These are phyloP conservation scores for Amblyteles armatorius DNA, from an alignment of 2,888 invertebrate species.

Conservation along the genomic window DNA sequence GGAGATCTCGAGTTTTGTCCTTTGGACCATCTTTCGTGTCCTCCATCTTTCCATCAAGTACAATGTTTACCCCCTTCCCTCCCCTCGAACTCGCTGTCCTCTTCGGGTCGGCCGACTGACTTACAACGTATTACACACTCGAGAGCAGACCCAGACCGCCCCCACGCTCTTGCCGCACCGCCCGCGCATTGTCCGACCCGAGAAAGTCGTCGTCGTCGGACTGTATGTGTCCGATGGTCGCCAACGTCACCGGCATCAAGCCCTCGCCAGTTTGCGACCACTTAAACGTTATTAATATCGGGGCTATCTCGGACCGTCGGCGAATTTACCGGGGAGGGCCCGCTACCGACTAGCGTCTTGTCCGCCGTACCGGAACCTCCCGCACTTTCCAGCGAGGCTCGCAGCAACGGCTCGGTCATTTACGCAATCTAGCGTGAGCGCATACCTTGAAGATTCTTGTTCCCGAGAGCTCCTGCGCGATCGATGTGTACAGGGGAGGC, in stretches of 20 bases:
- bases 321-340: conserved; percentile 36
- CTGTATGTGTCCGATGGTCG: background rate
- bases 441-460: background rate
- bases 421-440: background rate
- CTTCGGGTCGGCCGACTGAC: conserved; percentile 15
- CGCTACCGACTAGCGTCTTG: conserved; percentile 44
- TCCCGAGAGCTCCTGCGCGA: background rate
- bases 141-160: conserved; percentile 30
- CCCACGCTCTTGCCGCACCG: conserved; percentile 12
- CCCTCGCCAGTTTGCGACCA: conserved; percentile 39
- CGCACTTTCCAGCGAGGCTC: conserved; percentile 27
- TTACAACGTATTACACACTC: conserved; percentile 58
- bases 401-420: background rate
- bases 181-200: conserved; percentile 62
- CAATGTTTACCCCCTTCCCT: background rate
- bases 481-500: background rate
- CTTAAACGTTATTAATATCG: conserved; percentile 52
- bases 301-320: conserved; percentile 8
- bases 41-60: background rate
- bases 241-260: conserved; percentile 26
- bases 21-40: background rate
- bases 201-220: conserved; percentile 52
- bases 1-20: background rate
- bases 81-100: conserved; percentile 9
- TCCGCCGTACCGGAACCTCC: conserved; percentile 6